Evolutionary conservation across 2,797 vertebrate genomes (phyloP).

Genomic region (Melanotaenia parkinsoni): DNA sequence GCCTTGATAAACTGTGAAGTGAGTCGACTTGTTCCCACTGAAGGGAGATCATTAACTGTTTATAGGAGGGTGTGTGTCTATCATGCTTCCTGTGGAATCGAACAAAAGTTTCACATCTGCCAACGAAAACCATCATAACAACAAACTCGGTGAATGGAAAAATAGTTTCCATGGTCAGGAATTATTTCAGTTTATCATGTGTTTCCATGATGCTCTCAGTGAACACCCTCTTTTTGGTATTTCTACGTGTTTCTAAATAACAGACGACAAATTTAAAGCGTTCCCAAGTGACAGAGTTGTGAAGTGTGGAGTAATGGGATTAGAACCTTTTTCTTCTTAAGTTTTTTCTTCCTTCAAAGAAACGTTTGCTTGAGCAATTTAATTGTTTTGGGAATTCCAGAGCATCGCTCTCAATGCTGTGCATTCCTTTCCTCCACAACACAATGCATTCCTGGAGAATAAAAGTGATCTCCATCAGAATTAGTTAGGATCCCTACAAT

Average conservation of each 20-base stretch:
- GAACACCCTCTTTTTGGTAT: not conserved
- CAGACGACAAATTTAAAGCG: conserved; percentile 45
- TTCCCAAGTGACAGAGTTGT: conserved; percentile 65
- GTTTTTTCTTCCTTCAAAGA: conserved; percentile 50
- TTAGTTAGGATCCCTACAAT: conserved; percentile 69
- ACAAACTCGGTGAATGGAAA: conserved; percentile 46
- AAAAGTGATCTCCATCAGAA: conserved; percentile 79
- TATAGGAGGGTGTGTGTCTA: conserved; percentile 62
- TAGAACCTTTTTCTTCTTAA: conserved; percentile 29
- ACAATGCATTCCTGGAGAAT: conserved; percentile 79
- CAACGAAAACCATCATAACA: conserved; percentile 69
- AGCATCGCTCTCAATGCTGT: conserved; percentile 63
- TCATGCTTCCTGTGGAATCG: conserved; percentile 69
- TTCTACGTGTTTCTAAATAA: conserved; percentile 44
- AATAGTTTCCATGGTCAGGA: conserved; percentile 59
- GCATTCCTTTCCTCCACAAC: conserved; percentile 69
- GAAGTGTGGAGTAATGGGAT: conserved; percentile 67
- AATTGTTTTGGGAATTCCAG: conserved; percentile 75
- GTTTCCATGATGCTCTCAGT: conserved; percentile 40
- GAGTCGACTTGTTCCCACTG: conserved; percentile 21
- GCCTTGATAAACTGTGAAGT: conserved; percentile 20
- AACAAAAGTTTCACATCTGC: conserved; percentile 48
- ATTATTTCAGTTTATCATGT: conserved; percentile 62
- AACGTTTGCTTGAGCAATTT: conserved; percentile 74
- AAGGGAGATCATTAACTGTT: conserved; percentile 50